phyloP scores from a whole-genome alignment of 2,888 invertebrate genomes.

The Terebella lapidaria region DNA sequence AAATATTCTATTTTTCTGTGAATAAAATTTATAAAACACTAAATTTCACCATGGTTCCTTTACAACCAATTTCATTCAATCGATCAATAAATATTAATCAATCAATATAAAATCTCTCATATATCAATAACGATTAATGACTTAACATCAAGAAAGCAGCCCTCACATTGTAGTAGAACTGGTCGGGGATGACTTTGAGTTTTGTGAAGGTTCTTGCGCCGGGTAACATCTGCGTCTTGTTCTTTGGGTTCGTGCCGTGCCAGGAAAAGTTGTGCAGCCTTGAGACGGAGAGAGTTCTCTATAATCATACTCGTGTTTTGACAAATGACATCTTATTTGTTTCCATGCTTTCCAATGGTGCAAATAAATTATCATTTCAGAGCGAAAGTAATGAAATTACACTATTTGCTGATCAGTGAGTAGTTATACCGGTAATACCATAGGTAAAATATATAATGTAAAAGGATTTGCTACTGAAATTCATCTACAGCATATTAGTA shows the following conservation, averaged over 20 bases:
- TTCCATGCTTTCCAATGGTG: no score
- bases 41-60: neutral
- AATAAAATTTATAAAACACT: neutral
- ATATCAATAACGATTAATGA: neutral
- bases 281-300: neutral
- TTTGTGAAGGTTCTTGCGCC: conserved; percentile 34
- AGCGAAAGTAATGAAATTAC: no score
- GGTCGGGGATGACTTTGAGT: conserved; percentile 45
- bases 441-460: no score
- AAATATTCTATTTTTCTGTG: no score
- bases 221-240: conserved; percentile 38
- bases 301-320: neutral
- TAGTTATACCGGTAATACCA: no score
- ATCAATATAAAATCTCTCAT: neutral
- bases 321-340: no score
- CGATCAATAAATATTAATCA: neutral
- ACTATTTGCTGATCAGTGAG: no score
- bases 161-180: conserved; percentile 51
- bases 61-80: neutral
- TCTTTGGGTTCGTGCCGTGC: conserved; percentile 45
- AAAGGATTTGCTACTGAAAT: no score
- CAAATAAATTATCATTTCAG: no score
- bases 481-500: no score
- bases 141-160: no score
- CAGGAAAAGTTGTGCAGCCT: conserved; percentile 48